A percentile compares a stretch with the other conserved stretches of the same genome.
phyloP scores from a whole-genome alignment of 2,888 invertebrate species.

The Eumacrocentrus americanus region DNA sequence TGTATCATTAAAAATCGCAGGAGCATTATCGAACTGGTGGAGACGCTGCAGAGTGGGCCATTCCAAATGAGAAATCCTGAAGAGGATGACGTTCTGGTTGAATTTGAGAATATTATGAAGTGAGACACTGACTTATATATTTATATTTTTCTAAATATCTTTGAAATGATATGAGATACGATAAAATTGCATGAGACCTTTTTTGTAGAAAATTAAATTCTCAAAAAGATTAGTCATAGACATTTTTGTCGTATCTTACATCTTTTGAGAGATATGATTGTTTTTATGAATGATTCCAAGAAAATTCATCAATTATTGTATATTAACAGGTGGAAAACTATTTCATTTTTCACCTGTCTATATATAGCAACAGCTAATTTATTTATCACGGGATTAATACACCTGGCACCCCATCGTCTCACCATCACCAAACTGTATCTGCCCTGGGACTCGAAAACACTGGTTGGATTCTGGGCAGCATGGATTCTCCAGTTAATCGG shows the following conservation, averaged over 20 bases:
- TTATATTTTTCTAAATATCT: too few relatives aligned
- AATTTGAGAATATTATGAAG: constrained; percentile 15
- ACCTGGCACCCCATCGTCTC: constrained; percentile 11
- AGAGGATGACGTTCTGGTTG: constrained; percentile 11
- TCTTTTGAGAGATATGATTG: too few relatives aligned
- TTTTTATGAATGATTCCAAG: too few relatives aligned
- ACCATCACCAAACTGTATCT: constrained; percentile 21
- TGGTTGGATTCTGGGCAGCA: constrained; percentile 10
- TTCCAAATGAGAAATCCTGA: constrained; percentile 11
- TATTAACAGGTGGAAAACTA: constrained; percentile 19
- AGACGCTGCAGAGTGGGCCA: constrained; percentile 14
- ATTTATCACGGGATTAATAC: constrained; percentile 2
- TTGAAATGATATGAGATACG: too few relatives aligned
- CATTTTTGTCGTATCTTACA: too few relatives aligned
- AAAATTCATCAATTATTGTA: too few relatives aligned
- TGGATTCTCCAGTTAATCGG: constrained; percentile 10
- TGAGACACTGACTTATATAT: too few relatives aligned
- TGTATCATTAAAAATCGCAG: constrained; percentile 27
- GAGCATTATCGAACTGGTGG: constrained; percentile 22
- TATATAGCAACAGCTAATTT: constrained; percentile 20
- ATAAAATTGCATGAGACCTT: too few relatives aligned
- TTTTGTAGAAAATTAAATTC: too few relatives aligned
- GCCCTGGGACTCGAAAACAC: constrained; percentile 15
- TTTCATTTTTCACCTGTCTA: constrained; percentile 12
- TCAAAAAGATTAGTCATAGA: too few relatives aligned